phyloP scores from a whole-genome alignment of 2,113 vertebrate genomes.

The Elephantulus edwardii region DNA sequence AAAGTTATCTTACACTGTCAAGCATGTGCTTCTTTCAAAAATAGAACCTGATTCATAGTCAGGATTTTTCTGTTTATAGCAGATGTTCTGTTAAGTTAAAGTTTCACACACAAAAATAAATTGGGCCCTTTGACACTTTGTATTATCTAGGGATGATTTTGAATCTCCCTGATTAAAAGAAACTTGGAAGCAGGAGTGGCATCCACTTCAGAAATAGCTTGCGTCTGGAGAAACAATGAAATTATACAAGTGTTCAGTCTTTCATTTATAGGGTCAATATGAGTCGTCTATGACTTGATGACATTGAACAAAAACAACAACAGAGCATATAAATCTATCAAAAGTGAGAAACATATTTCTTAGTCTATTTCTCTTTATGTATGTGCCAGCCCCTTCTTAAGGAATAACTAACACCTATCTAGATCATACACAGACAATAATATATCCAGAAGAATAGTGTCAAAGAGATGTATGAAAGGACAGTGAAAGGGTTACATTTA shows the following conservation, averaged over 20 bases:
- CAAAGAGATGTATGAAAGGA: not conserved
- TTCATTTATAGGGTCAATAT: too few species aligned
- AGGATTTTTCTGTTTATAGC: not conserved
- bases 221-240: too few species aligned
- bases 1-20: not conserved
- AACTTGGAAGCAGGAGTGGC: too few species aligned
- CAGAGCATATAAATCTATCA: not conserved
- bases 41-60: not conserved
- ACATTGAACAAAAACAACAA: too few species aligned
- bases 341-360: not conserved
- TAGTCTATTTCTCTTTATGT: not conserved
- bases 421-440: not conserved
- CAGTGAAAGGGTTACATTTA: not conserved
- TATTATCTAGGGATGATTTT: constrained; percentile 8
- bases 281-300: too few species aligned
- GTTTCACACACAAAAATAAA: not conserved
- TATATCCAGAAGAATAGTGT: not conserved
- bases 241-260: too few species aligned
- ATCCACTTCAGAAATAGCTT: too few species aligned
- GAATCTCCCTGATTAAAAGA: not conserved
- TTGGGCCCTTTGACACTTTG: not conserved
- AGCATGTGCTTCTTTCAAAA: not conserved
- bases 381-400: not conserved
- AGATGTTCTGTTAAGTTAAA: not conserved
- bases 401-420: too few species aligned